Evolutionary conservation across 2,113 vertebrate genomes (phyloP), one percentile per base, ranked within the genome.

Genomic region (Montifringilla adamsi): DNA sequence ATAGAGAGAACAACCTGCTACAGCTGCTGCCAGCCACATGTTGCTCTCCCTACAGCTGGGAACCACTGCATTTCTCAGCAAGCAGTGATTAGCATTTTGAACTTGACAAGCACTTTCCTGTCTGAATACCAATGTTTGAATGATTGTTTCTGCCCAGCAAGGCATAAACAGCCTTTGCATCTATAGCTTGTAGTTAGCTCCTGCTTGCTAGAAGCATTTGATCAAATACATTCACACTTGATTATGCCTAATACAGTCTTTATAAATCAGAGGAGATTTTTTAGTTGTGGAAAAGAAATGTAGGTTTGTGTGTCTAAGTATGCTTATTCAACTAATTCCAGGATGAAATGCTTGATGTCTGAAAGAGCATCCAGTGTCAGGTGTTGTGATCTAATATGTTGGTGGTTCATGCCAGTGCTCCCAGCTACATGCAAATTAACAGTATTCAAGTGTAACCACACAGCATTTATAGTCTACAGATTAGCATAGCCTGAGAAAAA

Each of bases 81-180:
- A 97, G 94, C 86, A 86, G 72, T 94, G 90, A 98, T 98, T 97
- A 97, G 96, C 96, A 97, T 97, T 97, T 98, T 97, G 95, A 97
- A 97, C 96, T 95, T 97, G 96, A 97, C 96, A 96, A 96, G 95
- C 52, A 90, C 94, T 97, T 98, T 96, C 64, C 94, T 87, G 85
- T 96, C 93, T 95, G 97, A 98, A 97, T 95, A 95, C 89, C 95
- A 97, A 93, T 94, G 95, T 85, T 39, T 81, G 94, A 97, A 91
- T 93, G 95, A 96, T 86, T 96, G 93, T 92, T 97, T 96, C 97
- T 37, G 12, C 77, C 74, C 84, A 64, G 88, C 81, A 93, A 95
- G 89, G 90, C 95, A 83, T 76, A 95, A 96, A 84, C 59, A 96
- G 95, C 81, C 87, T 56, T 84, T 87, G 85, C 73, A 68, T 60